These are phyloP conservation scores for Numenius arquata DNA, from an alignment of 2,113 vertebrate genomes.

Conservation along the genomic window DNA sequence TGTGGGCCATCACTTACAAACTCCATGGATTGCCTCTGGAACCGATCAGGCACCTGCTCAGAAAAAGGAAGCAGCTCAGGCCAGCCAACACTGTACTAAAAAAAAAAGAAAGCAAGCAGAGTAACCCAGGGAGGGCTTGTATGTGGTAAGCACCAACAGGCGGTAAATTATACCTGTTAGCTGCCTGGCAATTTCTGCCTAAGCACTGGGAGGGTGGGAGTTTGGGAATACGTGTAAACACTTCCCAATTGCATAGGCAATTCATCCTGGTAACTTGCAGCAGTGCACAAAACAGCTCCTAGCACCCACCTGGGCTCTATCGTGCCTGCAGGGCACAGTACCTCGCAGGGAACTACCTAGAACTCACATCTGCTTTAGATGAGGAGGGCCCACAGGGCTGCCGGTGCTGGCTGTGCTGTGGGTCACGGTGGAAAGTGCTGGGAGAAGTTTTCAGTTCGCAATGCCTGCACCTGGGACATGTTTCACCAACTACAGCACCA, in stretches of 20 bases:
- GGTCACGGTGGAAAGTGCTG: neutral
- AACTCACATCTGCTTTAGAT: neutral
- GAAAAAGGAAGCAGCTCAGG: neutral
- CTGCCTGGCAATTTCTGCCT: neutral
- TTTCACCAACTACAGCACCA: neutral
- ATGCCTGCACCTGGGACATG: rapidly evolving
- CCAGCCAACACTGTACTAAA: neutral
- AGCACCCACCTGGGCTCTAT: neutral
- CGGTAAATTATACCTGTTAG: neutral
- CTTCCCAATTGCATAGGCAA: neutral
- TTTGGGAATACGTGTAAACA: neutral
- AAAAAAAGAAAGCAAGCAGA: neutral
- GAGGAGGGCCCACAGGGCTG: neutral
- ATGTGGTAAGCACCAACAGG: neutral
- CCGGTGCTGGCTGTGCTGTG: neutral
- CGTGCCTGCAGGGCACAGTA: neutral
- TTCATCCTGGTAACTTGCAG: neutral
- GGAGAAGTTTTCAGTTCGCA: neutral
- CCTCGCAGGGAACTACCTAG: neutral
- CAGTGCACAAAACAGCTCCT: neutral
- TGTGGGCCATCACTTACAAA: neutral
- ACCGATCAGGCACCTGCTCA: neutral
- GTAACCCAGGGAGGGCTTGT: neutral
- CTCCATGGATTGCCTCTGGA: neutral
- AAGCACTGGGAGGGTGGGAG: neutral